A percentile compares a stretch with the other conserved stretches of the same genome.
Conservation (phyloP, 2,113 vertebrate genomes). For the Merops nubicus region DNA sequence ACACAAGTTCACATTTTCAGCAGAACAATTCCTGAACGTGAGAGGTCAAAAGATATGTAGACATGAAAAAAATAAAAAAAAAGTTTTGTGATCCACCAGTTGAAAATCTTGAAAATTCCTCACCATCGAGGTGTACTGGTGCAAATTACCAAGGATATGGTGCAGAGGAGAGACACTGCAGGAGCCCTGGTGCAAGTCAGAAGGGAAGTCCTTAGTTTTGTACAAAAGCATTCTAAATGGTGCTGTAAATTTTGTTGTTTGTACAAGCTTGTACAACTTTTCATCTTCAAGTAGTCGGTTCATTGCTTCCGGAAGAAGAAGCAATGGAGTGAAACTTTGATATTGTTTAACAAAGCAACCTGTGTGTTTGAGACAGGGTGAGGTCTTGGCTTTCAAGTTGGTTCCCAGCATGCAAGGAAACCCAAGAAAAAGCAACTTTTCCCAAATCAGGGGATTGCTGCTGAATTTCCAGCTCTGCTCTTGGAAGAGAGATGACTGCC, state of each 20-base stretch:
- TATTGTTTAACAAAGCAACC: conserved; percentile 28
- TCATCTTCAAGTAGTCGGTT: neutral
- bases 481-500: neutral
- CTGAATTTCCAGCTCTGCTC: neutral
- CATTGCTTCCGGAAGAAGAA: conserved; percentile 5
- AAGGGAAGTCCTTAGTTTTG: neutral
- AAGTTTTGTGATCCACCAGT: neutral
- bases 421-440: neutral
- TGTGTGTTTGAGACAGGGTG: neutral
- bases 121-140: rapidly evolving
- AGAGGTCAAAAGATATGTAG: neutral
- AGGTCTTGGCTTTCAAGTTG: neutral
- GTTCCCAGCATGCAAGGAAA: neutral
- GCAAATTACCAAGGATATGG: neutral
- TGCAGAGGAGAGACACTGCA: neutral
- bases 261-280: conserved; percentile 15
- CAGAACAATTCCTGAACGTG: rapidly evolving
- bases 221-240: neutral
- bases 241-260: neutral
- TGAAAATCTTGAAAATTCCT: neutral
- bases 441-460: neutral
- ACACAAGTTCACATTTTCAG: neutral
- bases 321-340: conserved; percentile 13
- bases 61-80: neutral
- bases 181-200: neutral